Evolutionary conservation across 2,797 vertebrate species (phyloP).

Genomic region (Poecilia wingei): DNA sequence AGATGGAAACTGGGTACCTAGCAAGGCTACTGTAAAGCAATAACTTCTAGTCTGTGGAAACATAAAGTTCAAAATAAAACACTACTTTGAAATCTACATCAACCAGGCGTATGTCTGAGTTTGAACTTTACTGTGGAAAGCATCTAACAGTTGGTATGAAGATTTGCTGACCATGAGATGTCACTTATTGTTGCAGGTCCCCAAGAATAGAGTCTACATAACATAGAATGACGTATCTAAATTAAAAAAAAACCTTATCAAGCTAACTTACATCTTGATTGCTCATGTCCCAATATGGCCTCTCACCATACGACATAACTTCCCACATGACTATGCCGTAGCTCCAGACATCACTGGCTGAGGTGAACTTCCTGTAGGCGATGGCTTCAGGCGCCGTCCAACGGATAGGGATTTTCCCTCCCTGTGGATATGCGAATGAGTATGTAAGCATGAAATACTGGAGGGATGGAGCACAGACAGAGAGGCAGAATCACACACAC

Average conservation of each 20-base stretch:
- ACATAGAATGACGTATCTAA: not conserved
- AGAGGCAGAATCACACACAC: slow-evolving; percentile 74
- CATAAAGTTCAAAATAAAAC: not conserved
- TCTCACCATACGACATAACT: slow-evolving; percentile 98
- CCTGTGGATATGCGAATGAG: slow-evolving; percentile 87
- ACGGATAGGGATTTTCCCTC: slow-evolving; percentile 98
- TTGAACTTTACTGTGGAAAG: not conserved
- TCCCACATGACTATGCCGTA: slow-evolving; percentile 99
- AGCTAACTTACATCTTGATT: slow-evolving; percentile 95
- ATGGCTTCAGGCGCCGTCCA: slow-evolving; percentile 99
- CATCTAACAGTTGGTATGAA: not conserved
- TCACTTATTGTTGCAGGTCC: not conserved
- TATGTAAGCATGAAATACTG: slow-evolving; percentile 84
- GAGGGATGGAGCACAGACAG: slow-evolving; percentile 74
- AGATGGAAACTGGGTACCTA: not conserved
- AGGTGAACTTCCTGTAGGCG: slow-evolving; percentile 98
- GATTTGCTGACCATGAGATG: not conserved
- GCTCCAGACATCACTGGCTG: slow-evolving; percentile 98
- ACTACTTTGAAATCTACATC: not conserved
- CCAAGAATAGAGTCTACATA: not conserved
- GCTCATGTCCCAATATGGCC: slow-evolving; percentile 99
- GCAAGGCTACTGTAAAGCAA: not conserved
- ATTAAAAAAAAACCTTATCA: not conserved
- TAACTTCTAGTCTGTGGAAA: not conserved
- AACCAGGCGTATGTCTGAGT: not conserved